Evolutionary conservation across 92 coral and sea anemone genomes (phyloP), one percentile per base, ranked within the genome.

Genomic region (Virgularia gustaviana): DNA sequence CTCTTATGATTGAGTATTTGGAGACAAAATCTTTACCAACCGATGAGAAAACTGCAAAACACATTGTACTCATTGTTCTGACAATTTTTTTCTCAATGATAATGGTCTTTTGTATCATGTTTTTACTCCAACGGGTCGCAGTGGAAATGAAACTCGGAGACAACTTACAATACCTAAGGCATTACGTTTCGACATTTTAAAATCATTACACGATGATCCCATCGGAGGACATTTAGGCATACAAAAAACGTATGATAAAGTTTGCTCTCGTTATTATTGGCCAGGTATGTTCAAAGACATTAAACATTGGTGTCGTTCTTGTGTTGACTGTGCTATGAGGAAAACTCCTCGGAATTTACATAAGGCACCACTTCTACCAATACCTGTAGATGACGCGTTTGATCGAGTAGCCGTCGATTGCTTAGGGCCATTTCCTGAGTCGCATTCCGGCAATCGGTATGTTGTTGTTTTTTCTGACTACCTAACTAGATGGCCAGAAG

Each of bases 401-500:
- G 83, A 81, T 12, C 75, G 85, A n/a, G 76, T 74, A 9, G 85
- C 77, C 0, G 79, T 87, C 2, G 85, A 87, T 61, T 83, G 91
- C 44, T 16, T 85, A 25, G 89, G 94, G 6, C 90, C 95, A 0
- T 79, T 78, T 15, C 77, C 79, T 2, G 80, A 60, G 23, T 78
- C 88, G 22, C 45, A 49, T 20, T 42, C 76, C 12, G 95, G 95
- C 0, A 81, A 82, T 32, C 56, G 75, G 25, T 85, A 85, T 36
- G 81, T 88, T 4, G 63, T 75, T 1, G 79, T 72, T 16, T 83
- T 89, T 49, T 52, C 79, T 1, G 90, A 86, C 49, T 79, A 79
- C 22, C 65, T 79, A 2, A 75, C 90, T 0, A 65, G 65, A 15
- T 88, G 95, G 95, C 80, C 81, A 6, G 95, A 88, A 52, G 83